phyloP scores from a whole-genome alignment of 2,888 invertebrate species.

The Parnassius orleans region DNA sequence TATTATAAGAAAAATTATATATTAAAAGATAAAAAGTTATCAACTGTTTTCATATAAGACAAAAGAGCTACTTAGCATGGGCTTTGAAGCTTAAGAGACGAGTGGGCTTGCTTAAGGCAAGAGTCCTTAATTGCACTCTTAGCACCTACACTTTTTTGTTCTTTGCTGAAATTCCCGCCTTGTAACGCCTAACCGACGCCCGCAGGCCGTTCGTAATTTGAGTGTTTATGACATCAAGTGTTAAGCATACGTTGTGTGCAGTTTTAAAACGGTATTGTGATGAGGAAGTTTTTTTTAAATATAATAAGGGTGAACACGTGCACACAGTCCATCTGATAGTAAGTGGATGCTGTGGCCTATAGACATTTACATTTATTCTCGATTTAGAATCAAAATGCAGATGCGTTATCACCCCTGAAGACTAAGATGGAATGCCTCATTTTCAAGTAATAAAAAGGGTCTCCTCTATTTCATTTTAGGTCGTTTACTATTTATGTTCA shows the following conservation, averaged over 20 bases:
- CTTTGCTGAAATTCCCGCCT: constrained; percentile 19
- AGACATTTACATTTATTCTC: too few relatives aligned
- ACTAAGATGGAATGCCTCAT: too few relatives aligned
- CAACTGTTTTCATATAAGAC: constrained; percentile 21
- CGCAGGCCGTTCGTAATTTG: constrained; percentile 12
- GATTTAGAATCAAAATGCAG: too few relatives aligned
- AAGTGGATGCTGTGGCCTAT: too few relatives aligned
- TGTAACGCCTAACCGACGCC: constrained; percentile 22
- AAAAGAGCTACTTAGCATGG: constrained; percentile 22
- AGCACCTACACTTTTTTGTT: constrained; percentile 34
- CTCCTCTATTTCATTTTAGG: too few relatives aligned
- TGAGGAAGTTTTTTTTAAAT: too few relatives aligned
- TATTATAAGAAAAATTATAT: constrained; percentile 1
- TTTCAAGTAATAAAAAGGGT: too few relatives aligned
- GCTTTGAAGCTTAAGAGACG: constrained; percentile 27
- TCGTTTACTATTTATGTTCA: too few relatives aligned
- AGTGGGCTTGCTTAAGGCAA: constrained; percentile 44
- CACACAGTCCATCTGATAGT: too few relatives aligned
- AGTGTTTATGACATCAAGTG: constrained; percentile 15
- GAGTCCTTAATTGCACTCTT: constrained; percentile 46
- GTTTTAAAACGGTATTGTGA: neutral
- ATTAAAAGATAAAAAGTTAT: constrained; percentile 15
- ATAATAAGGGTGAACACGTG: too few relatives aligned
- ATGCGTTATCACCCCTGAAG: too few relatives aligned
- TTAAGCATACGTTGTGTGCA: constrained; percentile 5